Evolutionary conservation across 2,113 vertebrate species (phyloP), one percentile per base, ranked within the genome.

Genomic region (Variabilichromis moorii): DNA sequence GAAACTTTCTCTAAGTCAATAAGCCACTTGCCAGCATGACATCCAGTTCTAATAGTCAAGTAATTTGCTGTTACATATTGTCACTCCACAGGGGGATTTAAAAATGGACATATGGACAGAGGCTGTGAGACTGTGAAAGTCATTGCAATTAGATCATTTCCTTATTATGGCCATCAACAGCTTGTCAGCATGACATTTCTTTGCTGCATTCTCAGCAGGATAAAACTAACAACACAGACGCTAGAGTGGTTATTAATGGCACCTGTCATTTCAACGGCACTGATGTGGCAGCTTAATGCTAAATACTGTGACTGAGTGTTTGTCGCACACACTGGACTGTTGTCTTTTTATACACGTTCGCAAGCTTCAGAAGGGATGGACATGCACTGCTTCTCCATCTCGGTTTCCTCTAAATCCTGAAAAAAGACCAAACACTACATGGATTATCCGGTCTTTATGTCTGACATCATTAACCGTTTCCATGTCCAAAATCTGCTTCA

Each of bases 71-170:
- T 89, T 84, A 55, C 89, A 91, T 91, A 82, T 94, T 93, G 92
- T 45, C 82, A 84, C 90, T 91, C 93, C 80, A 83, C 90, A 7
- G 89, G 89, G 86, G 88, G 31, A 86, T 37, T 78, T 87, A 45
- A 82, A 80, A 91, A 86, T 89, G 93, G 93, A 95, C 93, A 91
- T 90, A 91, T 92, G 93, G 93, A 94, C 91, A 86, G 86, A 85
- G 85, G 90, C 87, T 83, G 81, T 17, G 83, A 86, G 51, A 83
- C 79, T 85, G 51, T 53, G 81, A 89, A 84, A 90, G 90, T 88
- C 86, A 66, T 51, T 51, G 80, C 78, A 93, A 91, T 93, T 87
- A 92, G 85, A 84, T 86, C 1, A 80, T 90, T 93, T 89, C 66
- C 86, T 92, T 40, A 89, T 63, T 47, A 89, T 83, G 28, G 71